Percentiles rank a stretch among this genome's conserved stretches.
Evolutionary conservation across 64 coral and sea anemone species (phyloP).

Genomic region (Stichodactyla helianthus): DNA sequence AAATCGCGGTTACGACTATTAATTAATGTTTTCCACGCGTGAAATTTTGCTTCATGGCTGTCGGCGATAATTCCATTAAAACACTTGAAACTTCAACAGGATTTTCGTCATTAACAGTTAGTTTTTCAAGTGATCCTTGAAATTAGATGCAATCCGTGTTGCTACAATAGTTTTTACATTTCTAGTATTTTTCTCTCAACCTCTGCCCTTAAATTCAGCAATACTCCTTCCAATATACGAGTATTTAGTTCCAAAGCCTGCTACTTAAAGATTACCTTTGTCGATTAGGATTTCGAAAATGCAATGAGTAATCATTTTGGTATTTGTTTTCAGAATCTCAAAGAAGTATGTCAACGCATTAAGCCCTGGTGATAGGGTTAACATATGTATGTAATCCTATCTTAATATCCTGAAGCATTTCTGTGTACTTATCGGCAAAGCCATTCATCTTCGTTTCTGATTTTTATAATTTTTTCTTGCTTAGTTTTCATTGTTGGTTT

Average conservation of each 20-base stretch:
- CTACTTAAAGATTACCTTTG: background rate
- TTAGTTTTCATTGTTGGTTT: background rate
- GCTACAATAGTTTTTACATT: background rate
- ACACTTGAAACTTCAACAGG: background rate
- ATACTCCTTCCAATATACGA: too few relatives aligned
- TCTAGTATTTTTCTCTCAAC: background rate
- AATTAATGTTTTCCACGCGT: background rate
- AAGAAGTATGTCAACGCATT: background rate
- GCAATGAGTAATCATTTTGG: background rate
- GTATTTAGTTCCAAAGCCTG: too few relatives aligned
- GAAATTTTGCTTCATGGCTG: background rate
- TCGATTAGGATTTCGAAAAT: background rate
- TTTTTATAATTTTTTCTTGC: background rate
- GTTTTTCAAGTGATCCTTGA: background rate
- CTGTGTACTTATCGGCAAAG: background rate
- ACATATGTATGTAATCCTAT: background rate
- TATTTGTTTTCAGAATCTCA: background rate
- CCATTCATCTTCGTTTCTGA: background rate
- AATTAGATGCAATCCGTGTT: background rate
- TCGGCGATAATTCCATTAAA: background rate
- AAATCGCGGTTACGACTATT: background rate
- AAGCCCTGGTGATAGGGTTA: background rate
- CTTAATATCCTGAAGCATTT: background rate
- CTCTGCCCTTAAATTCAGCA: too few relatives aligned
- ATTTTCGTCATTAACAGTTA: background rate